Conservation (phyloP, 37 sponge, comb jelly and placozoan species). For the Geodia barretti region DNA sequence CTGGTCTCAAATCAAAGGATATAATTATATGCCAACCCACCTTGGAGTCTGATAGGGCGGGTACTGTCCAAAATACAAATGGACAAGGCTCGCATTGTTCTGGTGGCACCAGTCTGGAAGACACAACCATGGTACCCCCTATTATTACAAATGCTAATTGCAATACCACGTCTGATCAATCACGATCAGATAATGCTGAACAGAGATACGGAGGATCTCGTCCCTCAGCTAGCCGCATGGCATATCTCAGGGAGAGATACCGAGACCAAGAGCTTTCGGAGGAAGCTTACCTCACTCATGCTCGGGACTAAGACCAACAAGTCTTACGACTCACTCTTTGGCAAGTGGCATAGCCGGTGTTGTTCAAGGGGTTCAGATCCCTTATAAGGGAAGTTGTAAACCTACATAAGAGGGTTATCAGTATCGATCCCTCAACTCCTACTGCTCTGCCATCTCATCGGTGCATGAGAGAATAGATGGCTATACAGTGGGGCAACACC, state of each 20-base stretch:
- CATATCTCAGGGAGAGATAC: constrained; percentile 52
- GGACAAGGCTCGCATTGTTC: constrained; percentile 2
- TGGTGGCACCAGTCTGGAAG: constrained; percentile 56
- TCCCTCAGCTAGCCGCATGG: constrained; percentile 48
- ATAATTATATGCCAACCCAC: constrained; percentile 57
- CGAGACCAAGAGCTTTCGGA: constrained; percentile 14
- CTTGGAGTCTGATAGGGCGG: constrained; percentile 34
- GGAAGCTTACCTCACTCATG: constrained; percentile 28
- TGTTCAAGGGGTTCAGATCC: constrained; percentile 25
- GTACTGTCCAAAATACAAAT: constrained; percentile 18
- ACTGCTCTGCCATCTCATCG: constrained; percentile 49
- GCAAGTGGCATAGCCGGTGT: constrained; percentile 50
- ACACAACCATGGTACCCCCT: constrained; percentile 49
- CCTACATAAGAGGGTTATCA: constrained; percentile 49
- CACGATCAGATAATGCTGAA: too few relatives aligned
- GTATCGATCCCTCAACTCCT: constrained; percentile 44
- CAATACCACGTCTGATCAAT: constrained; percentile 23
- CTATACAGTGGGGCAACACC: constrained; percentile 43
- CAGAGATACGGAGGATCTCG: constrained; percentile 3
- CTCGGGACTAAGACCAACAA: constrained; percentile 21
- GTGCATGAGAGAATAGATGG: constrained; percentile 41
- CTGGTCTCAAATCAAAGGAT: constrained; percentile 16
- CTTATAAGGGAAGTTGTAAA: constrained; percentile 44
- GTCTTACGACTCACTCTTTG: constrained; percentile 31
- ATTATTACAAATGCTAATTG: constrained; percentile 22